Conservation (phyloP, 2,113 vertebrate species). For the Ascaphus truei region DNA sequence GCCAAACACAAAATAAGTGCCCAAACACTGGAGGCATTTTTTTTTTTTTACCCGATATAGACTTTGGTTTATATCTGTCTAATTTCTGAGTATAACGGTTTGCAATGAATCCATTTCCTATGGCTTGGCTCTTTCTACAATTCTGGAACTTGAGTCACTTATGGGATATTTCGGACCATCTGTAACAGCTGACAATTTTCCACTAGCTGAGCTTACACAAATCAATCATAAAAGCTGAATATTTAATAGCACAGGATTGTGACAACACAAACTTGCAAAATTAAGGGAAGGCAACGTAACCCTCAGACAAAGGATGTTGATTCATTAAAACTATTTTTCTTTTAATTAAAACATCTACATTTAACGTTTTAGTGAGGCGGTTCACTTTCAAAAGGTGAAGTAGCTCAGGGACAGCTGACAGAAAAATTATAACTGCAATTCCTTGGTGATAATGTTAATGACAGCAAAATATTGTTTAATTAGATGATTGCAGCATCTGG, state of each 20-base stretch:
- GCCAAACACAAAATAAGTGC: too few relatives aligned
- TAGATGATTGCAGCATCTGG: conserved; percentile 86
- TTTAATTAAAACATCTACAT: conserved; percentile 79
- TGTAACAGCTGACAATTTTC: conserved; percentile 40
- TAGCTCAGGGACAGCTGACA: conserved; percentile 75
- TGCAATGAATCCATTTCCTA: background rate
- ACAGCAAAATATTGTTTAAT: conserved; percentile 98
- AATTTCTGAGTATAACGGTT: too few relatives aligned
- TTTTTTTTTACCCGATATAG: too few relatives aligned
- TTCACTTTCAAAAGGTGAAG: conserved; percentile 71
- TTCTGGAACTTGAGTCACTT: background rate
- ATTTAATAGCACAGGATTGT: conserved; percentile 56
- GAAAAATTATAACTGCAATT: conserved; percentile 77
- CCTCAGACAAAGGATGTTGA: conserved; percentile 58
- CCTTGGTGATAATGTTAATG: conserved; percentile 92
- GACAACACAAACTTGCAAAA: conserved; percentile 61
- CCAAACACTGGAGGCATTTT: too few relatives aligned
- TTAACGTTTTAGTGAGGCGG: conserved; percentile 72
- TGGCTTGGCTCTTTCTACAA: background rate
- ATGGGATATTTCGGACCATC: conserved; percentile 4
- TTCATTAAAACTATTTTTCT: conserved; percentile 62
- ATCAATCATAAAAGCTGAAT: conserved; percentile 59
- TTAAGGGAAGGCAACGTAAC: conserved; percentile 63
- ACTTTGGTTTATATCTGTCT: background rate
- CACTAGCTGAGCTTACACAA: conserved; percentile 40